Evolutionary conservation across 1,140 invertebrate genomes (phyloP), one percentile per base, ranked within the genome.

Genomic region (Myzus persicae): DNA sequence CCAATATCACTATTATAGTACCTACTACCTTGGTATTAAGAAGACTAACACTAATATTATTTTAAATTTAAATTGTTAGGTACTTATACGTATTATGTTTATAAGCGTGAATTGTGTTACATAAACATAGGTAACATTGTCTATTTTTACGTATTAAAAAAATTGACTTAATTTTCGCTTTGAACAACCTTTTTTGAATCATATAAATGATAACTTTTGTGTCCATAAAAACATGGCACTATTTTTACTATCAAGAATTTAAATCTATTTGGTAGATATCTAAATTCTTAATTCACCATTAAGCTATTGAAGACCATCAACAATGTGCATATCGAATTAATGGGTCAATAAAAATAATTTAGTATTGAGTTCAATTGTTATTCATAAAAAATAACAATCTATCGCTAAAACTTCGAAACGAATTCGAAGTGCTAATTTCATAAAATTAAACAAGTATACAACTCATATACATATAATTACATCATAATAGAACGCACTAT

Each of bases 321-420:
- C 31, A 76, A 76, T n/a, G 14, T n/a, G 59, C 59, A 76, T 76
- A 76, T 76, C 59, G 31, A 76, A 76, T 76, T 76, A 76, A 76
- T 76, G 59, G 59, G 59, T 76, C 59, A n/a, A 18, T n/a, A 76
- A n/a, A 51, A 36, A n/a, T 14, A 76, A n/a, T 76, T 76, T 36
- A n/a, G 59, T 36, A n/a, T 76, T 76, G 59, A 76, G 59, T 76
- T n/a, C 59, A 76, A 76, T 36, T n/a, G n/a, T 76, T 76, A 76
- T 36, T 76, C 59, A 18, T n/a, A 76, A 76, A 76, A 76, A 76
- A 76, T 67, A 76, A n/a, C 59, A 76, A 36, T 76, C 31, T 76
- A 76, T 18, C 59, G 59, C n/a, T n/a, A 18, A 76, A 76, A 76
- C 59, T 76, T 36, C n/a, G n/a, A 76, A 76, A 76, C 59, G 14